Evolutionary conservation across 2,888 invertebrate genomes (phyloP).

Genomic region (Drosophila rellima): DNA sequence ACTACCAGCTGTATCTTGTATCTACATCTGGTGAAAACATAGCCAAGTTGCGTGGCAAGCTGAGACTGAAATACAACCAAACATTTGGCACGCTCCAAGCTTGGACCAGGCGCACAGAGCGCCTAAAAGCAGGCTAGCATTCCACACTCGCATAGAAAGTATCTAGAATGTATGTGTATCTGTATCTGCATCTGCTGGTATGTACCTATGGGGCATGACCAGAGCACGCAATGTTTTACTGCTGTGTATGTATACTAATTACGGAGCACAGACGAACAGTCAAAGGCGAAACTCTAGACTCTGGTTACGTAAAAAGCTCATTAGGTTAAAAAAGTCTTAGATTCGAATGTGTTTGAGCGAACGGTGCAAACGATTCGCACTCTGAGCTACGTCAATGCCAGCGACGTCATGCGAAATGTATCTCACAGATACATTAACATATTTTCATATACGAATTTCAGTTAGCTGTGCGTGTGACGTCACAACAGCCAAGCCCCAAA

Average conservation of each 20-base stretch:
- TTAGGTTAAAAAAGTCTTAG: slow-evolving; percentile 47
- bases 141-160: slow-evolving; percentile 11
- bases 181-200: slow-evolving; percentile 19
- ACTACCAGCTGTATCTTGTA: not conserved
- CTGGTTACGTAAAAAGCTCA: slow-evolving; percentile 68
- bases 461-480: slow-evolving; percentile 69
- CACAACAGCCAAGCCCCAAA: slow-evolving; percentile 82
- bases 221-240: slow-evolving; percentile 58
- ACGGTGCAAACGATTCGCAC: slow-evolving; percentile 11
- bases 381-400: slow-evolving; percentile 53
- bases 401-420: slow-evolving; percentile 41
- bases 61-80: slow-evolving; percentile 66
- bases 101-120: slow-evolving; percentile 70
- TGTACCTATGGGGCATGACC: slow-evolving; percentile 39
- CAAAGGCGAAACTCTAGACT: slow-evolving; percentile 36
- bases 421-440: slow-evolving; percentile 49
- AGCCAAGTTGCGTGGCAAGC: slow-evolving; percentile 39
- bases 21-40: slow-evolving; percentile 18
- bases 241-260: slow-evolving; percentile 60
- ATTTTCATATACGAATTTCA: slow-evolving; percentile 22
- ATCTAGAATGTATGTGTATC: slow-evolving; percentile 26
- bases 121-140: slow-evolving; percentile 72
- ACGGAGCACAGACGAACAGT: slow-evolving; percentile 39
- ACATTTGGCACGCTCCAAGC: slow-evolving; percentile 75
- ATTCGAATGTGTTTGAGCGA: slow-evolving; percentile 8